Conservation (phyloP, 2,888 invertebrate species). For the Drosophila dives region DNA sequence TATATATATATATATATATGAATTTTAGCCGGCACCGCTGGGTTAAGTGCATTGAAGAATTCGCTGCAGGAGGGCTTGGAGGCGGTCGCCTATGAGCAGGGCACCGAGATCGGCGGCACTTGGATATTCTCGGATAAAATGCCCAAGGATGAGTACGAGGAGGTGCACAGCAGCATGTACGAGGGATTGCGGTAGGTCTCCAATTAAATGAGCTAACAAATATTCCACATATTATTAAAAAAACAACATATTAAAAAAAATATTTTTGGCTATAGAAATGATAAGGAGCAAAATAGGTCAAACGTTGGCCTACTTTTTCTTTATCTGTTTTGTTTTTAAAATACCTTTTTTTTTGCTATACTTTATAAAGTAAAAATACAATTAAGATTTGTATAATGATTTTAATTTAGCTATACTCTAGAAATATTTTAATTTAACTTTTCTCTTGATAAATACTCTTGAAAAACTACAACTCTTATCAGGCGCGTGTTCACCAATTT, state of each 20-base stretch:
- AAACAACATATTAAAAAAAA: not conserved
- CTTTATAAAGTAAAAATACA: not conserved
- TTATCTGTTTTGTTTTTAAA: not conserved
- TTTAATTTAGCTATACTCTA: no score
- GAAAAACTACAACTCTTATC: not conserved
- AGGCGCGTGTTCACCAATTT: not conserved
- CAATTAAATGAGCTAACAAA: no score
- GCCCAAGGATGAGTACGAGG: slow-evolving; percentile 91
- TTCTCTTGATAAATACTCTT: not conserved
- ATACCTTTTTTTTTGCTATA: not conserved
- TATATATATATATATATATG: not conserved
- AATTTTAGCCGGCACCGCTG: slow-evolving; percentile 91
- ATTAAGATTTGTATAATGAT: not conserved
- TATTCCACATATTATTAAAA: not conserved
- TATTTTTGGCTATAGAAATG: not conserved
- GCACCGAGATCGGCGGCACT: slow-evolving; percentile 93
- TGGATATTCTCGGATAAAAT: slow-evolving; percentile 94
- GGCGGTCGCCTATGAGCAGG: slow-evolving; percentile 92
- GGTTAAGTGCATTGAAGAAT: slow-evolving; percentile 92
- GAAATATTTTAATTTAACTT: not conserved
- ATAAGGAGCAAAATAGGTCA: not conserved
- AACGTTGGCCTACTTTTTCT: not conserved
- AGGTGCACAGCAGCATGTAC: slow-evolving; percentile 97
- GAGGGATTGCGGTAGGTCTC: slow-evolving; percentile 91
- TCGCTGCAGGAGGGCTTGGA: slow-evolving; percentile 86